Evolutionary conservation across 37 sponge, comb jelly and placozoan species (phyloP).

Genomic region (Aphrocallistes beatrix): DNA sequence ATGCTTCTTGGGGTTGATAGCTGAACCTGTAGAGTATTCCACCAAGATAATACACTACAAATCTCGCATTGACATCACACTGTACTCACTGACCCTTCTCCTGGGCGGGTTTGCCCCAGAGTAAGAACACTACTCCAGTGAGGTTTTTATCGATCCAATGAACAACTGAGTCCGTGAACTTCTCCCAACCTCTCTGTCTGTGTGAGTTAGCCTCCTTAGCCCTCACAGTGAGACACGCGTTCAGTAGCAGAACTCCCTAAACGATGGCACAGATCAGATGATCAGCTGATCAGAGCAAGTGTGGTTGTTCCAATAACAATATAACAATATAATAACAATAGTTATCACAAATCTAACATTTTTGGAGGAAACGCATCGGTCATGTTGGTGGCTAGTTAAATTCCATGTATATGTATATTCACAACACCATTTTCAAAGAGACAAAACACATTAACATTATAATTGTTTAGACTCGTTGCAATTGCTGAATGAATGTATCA

Average conservation of each 20-base stretch:
- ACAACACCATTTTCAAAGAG: too few relatives aligned
- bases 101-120: conserved; percentile 92
- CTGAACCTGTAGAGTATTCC: conserved; percentile 1
- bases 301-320: too few relatives aligned
- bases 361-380: too few relatives aligned
- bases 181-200: conserved; percentile 86
- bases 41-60: background rate
- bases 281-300: too few relatives aligned
- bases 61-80: background rate
- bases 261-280: too few relatives aligned
- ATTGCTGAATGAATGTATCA: too few relatives aligned
- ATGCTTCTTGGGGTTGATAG: conserved; percentile 48
- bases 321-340: too few relatives aligned
- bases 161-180: conserved; percentile 87
- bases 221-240: conserved; percentile 87
- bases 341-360: too few relatives aligned
- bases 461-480: too few relatives aligned
- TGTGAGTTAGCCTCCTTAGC: conserved; percentile 79
- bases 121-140: conserved; percentile 60
- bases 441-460: too few relatives aligned
- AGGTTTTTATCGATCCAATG: conserved; percentile 63
- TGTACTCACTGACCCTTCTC: conserved; percentile 47
- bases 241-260: conserved; percentile 88
- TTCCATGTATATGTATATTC: too few relatives aligned
- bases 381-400: too few relatives aligned